Base-by-base conservation (phyloP, 2,113 vertebrate genomes). In the Halcyon malimbica region DNA sequence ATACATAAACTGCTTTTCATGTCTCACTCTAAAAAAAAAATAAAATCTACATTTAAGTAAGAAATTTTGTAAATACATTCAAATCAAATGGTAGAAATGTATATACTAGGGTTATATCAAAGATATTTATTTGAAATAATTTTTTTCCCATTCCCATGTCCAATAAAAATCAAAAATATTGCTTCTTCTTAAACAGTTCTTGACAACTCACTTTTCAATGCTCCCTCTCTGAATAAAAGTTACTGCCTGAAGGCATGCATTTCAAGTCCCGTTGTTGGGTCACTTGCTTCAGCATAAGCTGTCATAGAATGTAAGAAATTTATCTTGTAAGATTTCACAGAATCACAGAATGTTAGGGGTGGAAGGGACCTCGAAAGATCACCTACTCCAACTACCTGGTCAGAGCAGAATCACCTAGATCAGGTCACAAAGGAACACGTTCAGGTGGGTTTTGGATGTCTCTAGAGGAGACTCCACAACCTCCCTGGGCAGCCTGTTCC, bases 191-290 rank as follows among this genome's bases (percentile, higher is more conserved):
- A 76, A 67, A 51, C 23, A 41, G 17, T 37, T 83, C 20, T 33
- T 56, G 29, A 78, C 73, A 84, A 18, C 17, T 73, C 24, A 28
- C 16, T 67, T 71, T 67, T 44, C 37, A 63, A 1, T 15, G 14
- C 8, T 16, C 17, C 9, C 7, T 73, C 35, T 63, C 37, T 68
- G 35, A 62, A 33, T 50, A 68, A 62, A 33, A 65, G 13, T 33
- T 2, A 41, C 6, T 28, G 20, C 24, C 28, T 0, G 0, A 10
- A 11, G 26, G 25, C 5, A 26, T 1, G 2, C 33, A 69, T 35
- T 83, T 44, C 25, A 44, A 57, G 19, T 48, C 26, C 15, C 15
- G 5, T 9, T 21, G 1, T 18, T 79, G n/a, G 14, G 21, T 41
- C 28, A 31, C 31, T 87, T n/a, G 28, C 35, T 73, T 87, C 76